phyloP scores from a whole-genome alignment of 2,888 invertebrate genomes.

The Andricus quercusramuli region DNA sequence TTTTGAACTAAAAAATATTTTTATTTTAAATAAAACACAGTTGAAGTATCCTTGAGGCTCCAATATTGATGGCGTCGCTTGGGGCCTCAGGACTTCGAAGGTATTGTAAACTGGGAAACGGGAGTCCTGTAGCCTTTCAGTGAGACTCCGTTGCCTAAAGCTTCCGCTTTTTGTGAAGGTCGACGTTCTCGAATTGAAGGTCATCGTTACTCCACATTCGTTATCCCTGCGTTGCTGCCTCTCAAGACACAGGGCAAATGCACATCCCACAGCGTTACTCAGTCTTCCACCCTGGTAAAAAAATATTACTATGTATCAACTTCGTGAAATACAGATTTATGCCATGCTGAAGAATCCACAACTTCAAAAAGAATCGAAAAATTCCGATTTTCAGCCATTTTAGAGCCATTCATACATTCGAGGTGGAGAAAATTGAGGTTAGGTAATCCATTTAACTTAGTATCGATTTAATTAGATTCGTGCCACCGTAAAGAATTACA shows the following conservation, averaged over 20 bases:
- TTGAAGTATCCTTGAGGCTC: conserved; percentile 97
- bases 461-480: not conserved
- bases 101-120: conserved; percentile 87
- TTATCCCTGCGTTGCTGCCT: conserved; percentile 98
- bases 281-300: conserved; percentile 91
- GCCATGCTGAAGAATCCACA: not conserved
- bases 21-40: too few species aligned
- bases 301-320: not conserved
- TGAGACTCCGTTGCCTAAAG: conserved; percentile 91
- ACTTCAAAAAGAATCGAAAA: not conserved
- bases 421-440: not conserved
- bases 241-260: conserved; percentile 98
- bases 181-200: conserved; percentile 92
- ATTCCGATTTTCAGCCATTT: not conserved
- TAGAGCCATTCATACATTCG: not conserved
- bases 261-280: conserved; percentile 99
- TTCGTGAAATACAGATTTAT: too few species aligned
- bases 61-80: conserved; percentile 95
- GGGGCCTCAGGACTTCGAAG: conserved; percentile 96
- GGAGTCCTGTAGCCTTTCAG: conserved; percentile 84
- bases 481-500: not conserved
- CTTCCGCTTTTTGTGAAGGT: conserved; percentile 96
- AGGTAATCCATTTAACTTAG: not conserved
- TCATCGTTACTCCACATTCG: conserved; percentile 96
- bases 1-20: too few species aligned